A percentile compares a stretch with the other conserved stretches of the same genome.
phyloP scores from a whole-genome alignment of 2,113 vertebrate species.

The Agapornis roseicollis region DNA sequence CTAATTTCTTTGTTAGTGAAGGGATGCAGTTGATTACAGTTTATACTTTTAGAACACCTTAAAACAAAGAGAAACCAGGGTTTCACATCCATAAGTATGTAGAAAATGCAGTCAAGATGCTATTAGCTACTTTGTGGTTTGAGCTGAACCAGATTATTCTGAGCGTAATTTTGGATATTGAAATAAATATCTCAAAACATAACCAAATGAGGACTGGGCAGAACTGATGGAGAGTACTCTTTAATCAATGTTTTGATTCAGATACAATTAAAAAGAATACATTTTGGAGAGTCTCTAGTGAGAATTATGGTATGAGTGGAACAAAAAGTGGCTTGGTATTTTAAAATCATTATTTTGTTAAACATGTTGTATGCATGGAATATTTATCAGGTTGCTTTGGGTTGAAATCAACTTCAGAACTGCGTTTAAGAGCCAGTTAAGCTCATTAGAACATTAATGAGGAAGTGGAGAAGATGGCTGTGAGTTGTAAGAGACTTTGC shows the following conservation, averaged over 20 bases:
- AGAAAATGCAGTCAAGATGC: neutral
- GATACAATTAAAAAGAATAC: neutral
- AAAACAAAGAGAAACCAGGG: neutral
- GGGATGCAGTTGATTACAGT: neutral
- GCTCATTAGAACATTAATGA: neutral
- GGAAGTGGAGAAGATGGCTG: neutral
- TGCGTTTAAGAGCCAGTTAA: neutral
- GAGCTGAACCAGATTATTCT: neutral
- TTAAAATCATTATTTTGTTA: neutral
- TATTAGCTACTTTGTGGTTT: neutral
- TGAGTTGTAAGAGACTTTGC: neutral
- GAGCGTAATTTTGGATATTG: neutral
- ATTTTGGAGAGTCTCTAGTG: neutral
- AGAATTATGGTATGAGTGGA: neutral
- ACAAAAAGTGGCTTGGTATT: neutral
- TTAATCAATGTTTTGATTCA: neutral
- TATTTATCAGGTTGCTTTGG: neutral
- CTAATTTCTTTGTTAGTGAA: neutral
- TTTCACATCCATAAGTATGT: neutral
- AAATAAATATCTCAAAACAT: neutral
- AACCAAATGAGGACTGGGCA: neutral
- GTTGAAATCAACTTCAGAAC: neutral
- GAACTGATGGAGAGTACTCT: neutral
- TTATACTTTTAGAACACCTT: neutral
- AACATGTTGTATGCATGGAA: neutral